phyloP scores from a whole-genome alignment of 2,888 invertebrate species.

The Stenoptilia bipunctidactyla region DNA sequence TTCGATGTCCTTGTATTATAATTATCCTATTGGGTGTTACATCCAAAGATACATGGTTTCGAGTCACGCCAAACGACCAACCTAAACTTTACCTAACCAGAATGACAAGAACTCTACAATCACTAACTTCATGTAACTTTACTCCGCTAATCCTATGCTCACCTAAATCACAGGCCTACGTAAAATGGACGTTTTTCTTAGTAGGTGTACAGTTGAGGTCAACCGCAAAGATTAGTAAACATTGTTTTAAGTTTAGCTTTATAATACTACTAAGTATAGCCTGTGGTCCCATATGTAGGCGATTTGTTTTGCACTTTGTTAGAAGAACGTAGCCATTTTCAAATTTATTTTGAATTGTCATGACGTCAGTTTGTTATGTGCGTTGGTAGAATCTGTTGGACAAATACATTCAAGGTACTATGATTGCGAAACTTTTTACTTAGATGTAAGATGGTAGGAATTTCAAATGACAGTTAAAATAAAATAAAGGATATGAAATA shows the following conservation, averaged over 20 bases:
- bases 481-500: too few species aligned
- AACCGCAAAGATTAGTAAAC: constrained; percentile 21
- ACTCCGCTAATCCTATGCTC: neutral
- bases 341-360: too few species aligned
- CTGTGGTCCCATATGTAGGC: constrained; percentile 27
- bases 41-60: constrained; percentile 33
- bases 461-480: too few species aligned
- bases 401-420: too few species aligned
- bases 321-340: neutral
- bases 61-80: constrained; percentile 38
- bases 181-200: constrained; percentile 18
- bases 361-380: too few species aligned
- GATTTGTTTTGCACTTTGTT: constrained; percentile 8
- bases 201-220: constrained; percentile 54
- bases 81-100: constrained; percentile 21
- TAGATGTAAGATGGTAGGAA: too few species aligned
- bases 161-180: neutral
- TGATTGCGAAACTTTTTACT: too few species aligned
- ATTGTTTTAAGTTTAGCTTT: neutral
- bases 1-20: constrained; percentile 31
- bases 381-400: too few species aligned
- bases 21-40: constrained; percentile 26
- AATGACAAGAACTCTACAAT: constrained; percentile 11
- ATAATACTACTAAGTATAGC: constrained; percentile 14
- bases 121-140: neutral